These are phyloP conservation scores for Leptinotarsa tumamoca DNA, from an alignment of 2,888 invertebrate species.

Conservation along the genomic window DNA sequence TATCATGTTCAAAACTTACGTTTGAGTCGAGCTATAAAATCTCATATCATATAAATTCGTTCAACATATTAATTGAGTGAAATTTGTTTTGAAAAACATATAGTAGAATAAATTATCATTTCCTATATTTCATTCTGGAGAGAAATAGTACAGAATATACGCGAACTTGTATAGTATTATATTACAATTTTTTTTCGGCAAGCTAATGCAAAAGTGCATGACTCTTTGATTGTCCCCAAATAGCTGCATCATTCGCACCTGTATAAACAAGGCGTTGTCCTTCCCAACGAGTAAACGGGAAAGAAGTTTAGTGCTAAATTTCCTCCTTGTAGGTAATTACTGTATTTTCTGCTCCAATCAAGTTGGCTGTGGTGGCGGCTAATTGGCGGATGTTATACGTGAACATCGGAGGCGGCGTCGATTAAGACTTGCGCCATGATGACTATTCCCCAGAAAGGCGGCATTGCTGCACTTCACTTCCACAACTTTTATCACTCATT, in stretches of 20 bases:
- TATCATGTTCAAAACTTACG: too few species aligned
- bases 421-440: conserved; percentile 62
- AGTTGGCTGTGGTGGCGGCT: conserved; percentile 59
- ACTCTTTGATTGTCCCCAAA: background rate
- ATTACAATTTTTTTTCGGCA: background rate
- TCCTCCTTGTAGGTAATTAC: conserved; percentile 50
- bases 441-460: conserved; percentile 61
- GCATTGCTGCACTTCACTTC: conserved; percentile 33
- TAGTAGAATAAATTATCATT: background rate
- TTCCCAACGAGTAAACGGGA: conserved; percentile 38
- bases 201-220: background rate
- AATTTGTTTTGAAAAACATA: too few species aligned
- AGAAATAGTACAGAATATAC: background rate
- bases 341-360: conserved; percentile 55
- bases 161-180: background rate
- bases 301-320: conserved; percentile 47
- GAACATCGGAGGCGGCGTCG: conserved; percentile 65
- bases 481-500: conserved; percentile 47
- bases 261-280: conserved; percentile 43
- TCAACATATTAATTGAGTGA: too few species aligned
- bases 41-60: too few species aligned
- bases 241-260: conserved; percentile 4
- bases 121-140: too few species aligned
- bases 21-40: too few species aligned
- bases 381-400: conserved; percentile 66